Percentiles rank a stretch among this genome's conserved stretches.
These are phyloP conservation scores for Cryptomyrus ogoouensis DNA, from an alignment of 2,113 vertebrate species.

Conservation along the genomic window DNA sequence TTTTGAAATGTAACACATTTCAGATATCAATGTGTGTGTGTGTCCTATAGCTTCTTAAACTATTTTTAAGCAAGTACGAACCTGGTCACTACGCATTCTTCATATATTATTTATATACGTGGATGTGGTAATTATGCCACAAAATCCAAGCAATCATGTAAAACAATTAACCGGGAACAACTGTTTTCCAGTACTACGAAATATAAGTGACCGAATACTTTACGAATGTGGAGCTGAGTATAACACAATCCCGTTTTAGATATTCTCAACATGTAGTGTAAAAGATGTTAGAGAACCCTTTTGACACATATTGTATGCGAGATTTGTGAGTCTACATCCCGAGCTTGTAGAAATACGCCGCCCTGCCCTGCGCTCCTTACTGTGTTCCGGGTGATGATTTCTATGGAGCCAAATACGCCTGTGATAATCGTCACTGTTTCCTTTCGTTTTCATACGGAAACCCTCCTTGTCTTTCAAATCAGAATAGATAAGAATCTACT, in stretches of 20 bases:
- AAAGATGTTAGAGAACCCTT: not conserved
- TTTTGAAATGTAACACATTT: not conserved
- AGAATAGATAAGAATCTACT: not conserved
- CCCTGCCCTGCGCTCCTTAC: not conserved
- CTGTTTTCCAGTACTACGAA: not conserved
- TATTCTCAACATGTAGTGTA: not conserved
- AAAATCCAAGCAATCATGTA: not conserved
- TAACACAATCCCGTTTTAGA: not conserved
- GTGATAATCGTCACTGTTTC: not conserved
- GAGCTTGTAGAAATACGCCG: not conserved
- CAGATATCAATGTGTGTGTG: not conserved
- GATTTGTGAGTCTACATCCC: not conserved
- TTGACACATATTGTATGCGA: not conserved
- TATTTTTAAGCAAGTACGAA: not conserved
- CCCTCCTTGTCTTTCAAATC: not conserved
- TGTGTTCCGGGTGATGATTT: not conserved
- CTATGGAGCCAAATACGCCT: not conserved
- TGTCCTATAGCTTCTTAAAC: not conserved
- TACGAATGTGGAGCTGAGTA: not conserved
- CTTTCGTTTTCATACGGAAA: slow-evolving; percentile 1
- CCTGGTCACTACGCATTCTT: not conserved
- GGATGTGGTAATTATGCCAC: not conserved
- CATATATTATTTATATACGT: not conserved
- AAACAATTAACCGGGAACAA: not conserved
- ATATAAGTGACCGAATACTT: not conserved